Evolutionary conservation across 2,888 invertebrate genomes (phyloP).

Genomic region (Odontomyia ornata): DNA sequence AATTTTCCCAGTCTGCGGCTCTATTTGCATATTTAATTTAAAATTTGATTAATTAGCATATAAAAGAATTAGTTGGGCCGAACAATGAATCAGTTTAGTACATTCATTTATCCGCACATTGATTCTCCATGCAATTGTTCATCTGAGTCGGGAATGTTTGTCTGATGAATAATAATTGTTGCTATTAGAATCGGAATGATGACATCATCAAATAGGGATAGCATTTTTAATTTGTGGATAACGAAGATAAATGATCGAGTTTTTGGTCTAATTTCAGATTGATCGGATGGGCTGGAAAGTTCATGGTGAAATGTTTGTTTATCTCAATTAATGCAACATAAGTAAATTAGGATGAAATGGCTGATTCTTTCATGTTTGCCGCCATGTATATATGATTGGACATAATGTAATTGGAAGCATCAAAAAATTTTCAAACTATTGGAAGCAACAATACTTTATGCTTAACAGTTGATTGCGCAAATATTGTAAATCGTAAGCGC

Average conservation of each 20-base stretch:
- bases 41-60: slow-evolving; percentile 45
- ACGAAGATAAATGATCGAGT: slow-evolving; percentile 30
- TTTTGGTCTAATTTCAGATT: neutral
- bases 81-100: slow-evolving; percentile 22
- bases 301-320: neutral
- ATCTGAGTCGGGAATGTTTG: too few species aligned
- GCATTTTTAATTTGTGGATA: neutral
- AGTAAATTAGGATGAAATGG: neutral
- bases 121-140: neutral
- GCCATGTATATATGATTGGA: too few species aligned
- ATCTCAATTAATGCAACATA: neutral
- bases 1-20: slow-evolving; percentile 46
- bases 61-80: slow-evolving; percentile 39
- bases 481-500: too few species aligned
- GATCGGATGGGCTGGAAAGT: neutral
- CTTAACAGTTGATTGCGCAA: too few species aligned
- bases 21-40: slow-evolving; percentile 50
- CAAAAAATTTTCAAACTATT: too few species aligned
- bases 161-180: slow-evolving; percentile 26
- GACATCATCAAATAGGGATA: slow-evolving; percentile 15
- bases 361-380: neutral
- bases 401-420: too few species aligned
- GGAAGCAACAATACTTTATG: too few species aligned
- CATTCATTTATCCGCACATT: slow-evolving; percentile 3
- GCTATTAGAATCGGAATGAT: slow-evolving; percentile 19